Conservation (phyloP, 2,797 vertebrate species). For the Poecilia picta region DNA sequence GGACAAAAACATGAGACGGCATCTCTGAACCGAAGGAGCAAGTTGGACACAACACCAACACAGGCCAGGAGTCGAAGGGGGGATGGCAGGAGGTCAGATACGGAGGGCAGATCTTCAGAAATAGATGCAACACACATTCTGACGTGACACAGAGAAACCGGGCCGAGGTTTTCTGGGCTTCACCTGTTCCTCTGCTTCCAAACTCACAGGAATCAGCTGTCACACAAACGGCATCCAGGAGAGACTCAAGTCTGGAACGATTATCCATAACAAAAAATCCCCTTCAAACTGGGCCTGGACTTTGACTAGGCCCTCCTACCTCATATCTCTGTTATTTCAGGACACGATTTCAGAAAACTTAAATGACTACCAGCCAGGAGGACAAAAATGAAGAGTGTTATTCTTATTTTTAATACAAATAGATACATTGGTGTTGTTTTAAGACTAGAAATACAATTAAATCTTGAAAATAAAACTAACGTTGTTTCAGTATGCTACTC, state of each 20-base stretch:
- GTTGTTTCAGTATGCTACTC: background rate
- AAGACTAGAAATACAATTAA: background rate
- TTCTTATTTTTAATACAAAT: background rate
- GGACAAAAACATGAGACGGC: slow-evolving; percentile 35
- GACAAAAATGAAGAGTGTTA: background rate
- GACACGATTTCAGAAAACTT: background rate
- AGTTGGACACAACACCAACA: slow-evolving; percentile 31
- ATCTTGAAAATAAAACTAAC: background rate
- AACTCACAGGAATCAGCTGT: slow-evolving; percentile 59
- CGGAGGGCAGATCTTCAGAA: slow-evolving; percentile 48
- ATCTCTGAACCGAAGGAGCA: slow-evolving; percentile 16
- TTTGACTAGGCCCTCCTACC: background rate
- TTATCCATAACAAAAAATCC: too few relatives aligned
- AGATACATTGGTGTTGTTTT: background rate
- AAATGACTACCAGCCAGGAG: background rate
- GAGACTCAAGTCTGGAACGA: too few relatives aligned
- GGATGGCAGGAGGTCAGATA: slow-evolving; percentile 35
- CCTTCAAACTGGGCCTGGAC: background rate
- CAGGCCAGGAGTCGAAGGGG: slow-evolving; percentile 3
- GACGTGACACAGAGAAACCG: slow-evolving; percentile 32
- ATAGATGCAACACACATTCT: slow-evolving; percentile 53
- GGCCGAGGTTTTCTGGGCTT: slow-evolving; percentile 20
- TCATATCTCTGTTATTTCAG: background rate
- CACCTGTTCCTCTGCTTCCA: slow-evolving; percentile 59
- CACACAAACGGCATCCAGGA: slow-evolving; percentile 18